Percentiles rank a stretch among this genome's conserved stretches.
Evolutionary conservation across 2,888 invertebrate species (phyloP).

Genomic region (Glaucopsyche alexis): DNA sequence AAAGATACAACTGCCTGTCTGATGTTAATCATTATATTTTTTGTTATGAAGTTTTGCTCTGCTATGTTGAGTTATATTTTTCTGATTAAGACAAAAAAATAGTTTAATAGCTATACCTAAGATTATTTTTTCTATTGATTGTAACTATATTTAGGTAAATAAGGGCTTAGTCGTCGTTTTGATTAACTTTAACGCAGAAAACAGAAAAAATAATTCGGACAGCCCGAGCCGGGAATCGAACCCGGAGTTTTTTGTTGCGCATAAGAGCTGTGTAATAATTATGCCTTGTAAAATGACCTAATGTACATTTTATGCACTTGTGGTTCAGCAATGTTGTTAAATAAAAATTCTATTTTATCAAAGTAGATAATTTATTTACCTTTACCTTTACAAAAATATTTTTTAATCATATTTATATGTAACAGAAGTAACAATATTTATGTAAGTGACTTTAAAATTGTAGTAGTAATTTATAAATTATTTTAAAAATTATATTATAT

Average conservation of each 20-base stretch:
- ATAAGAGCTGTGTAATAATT: constrained; percentile 13
- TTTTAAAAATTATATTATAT: neutral
- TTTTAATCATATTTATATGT: constrained; percentile 3
- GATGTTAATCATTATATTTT: constrained; percentile 6
- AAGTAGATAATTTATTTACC: constrained; percentile 16
- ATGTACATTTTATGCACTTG: constrained; percentile 8
- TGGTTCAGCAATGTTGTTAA: constrained; percentile 9
- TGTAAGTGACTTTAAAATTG: constrained; percentile 12
- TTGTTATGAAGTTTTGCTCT: constrained; percentile 1
- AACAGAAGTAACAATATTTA: constrained; percentile 17
- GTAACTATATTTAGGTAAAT: constrained; percentile 6
- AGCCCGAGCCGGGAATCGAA: neutral
- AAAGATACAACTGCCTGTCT: constrained; percentile 2
- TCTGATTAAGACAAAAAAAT: neutral
- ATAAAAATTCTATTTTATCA: neutral
- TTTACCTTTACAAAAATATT: constrained; percentile 10
- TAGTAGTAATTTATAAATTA: constrained; percentile 2
- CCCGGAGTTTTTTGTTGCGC: no score
- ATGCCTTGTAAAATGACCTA: neutral
- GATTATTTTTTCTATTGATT: constrained; percentile 8
- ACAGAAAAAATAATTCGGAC: neutral
- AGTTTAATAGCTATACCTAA: constrained; percentile 7
- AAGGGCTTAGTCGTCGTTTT: no score
- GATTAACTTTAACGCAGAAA: neutral
- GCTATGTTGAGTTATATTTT: constrained; percentile 1